Percentiles rank a stretch among this genome's conserved stretches.
phyloP scores from a whole-genome alignment of 2,797 vertebrate species.

The Oreochromis grahami region DNA sequence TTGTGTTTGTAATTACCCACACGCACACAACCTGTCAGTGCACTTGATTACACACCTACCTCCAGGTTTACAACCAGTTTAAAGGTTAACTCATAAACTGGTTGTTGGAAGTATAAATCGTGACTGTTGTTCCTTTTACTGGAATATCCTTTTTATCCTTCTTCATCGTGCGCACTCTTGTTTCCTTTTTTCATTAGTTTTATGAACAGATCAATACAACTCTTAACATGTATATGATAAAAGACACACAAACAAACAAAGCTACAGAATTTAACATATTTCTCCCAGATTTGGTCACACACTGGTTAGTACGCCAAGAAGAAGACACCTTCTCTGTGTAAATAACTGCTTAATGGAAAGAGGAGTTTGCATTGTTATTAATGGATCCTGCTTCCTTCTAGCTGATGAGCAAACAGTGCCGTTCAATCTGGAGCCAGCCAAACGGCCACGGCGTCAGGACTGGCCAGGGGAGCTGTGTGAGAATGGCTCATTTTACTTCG shows the following conservation, averaged over 20 bases:
- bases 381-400: background rate
- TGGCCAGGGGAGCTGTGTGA: background rate
- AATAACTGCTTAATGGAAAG: background rate
- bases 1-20: background rate
- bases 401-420: background rate
- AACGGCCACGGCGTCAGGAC: background rate
- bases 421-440: background rate
- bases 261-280: background rate
- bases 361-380: background rate
- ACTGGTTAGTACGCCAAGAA: background rate
- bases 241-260: background rate
- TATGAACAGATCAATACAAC: background rate
- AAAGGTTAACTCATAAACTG: background rate
- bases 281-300: background rate
- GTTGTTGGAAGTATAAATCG: background rate
- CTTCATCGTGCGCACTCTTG: background rate
- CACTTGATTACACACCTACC: background rate
- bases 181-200: background rate
- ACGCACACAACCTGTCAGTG: background rate
- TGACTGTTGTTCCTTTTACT: background rate
- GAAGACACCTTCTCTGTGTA: background rate
- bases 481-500: background rate
- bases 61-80: background rate
- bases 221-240: background rate
- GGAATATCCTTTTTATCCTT: background rate